Evolutionary conservation across 2,888 invertebrate species (phyloP), one percentile per base, ranked within the genome.

Genomic region (Lutraria lutraria): DNA sequence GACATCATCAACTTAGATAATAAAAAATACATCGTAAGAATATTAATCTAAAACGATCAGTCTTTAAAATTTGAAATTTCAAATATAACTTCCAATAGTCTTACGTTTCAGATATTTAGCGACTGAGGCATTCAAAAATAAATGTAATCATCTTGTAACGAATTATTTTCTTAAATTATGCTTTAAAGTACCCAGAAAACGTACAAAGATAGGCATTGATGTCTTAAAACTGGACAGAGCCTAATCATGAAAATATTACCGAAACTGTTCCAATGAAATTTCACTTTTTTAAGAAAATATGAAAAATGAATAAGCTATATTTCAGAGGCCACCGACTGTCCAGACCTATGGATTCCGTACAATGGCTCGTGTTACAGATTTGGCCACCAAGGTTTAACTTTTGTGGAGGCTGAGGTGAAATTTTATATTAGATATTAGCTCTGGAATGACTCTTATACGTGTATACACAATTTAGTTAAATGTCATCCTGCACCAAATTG

Each of bases 311-410:
- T 68, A 25, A 25, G 12, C 25, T n/a, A 25, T 68, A 34, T 76
- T 76, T 31, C 34, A 76, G 76, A 76, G 34, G 76, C 76, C 0
- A 76, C 76, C 1, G 34, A 76, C 31, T 76, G 76, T 76, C 76
- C 76, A 34, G 34, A 76, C 34, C 31, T 76, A 31, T 76, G 76
- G 76, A 34, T 76, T 76, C 31, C 76, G 19, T 76, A 19, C 16
- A 34, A 13, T 19, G 76, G 76, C 1, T 76, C 76, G 0, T 76
- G 31, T 76, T 76, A 76, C 34, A n/a, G 76, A 15, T 76, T 76
- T 16, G 76, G 76, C 31, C 31, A 76, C 21, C 76, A 76, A 19
- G 34, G 15, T 25, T 15, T 76, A 13, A 31, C 76, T 2, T 76
- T 76, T 34, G 29, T 76, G 29, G 76, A 34, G 31, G 76, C 34